Conservation (phyloP, 2,888 invertebrate genomes). For the Pseudococcus jackbeardsleyi region DNA sequence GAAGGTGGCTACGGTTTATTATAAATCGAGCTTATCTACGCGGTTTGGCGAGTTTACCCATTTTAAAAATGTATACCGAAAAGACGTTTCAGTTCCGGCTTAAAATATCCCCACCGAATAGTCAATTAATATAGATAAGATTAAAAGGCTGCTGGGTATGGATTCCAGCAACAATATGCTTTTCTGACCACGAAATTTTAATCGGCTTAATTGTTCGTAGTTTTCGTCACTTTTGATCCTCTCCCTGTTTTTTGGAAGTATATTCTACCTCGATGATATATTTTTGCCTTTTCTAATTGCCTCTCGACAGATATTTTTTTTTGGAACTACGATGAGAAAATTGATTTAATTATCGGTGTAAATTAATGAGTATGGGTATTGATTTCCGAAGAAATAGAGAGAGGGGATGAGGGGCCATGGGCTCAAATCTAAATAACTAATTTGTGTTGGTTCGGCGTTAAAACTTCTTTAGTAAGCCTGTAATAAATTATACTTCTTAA, state of each 20-base stretch:
- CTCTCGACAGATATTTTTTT: background rate
- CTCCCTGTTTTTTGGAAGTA: background rate
- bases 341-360: slow-evolving; percentile 34
- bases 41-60: background rate
- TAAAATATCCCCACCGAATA: background rate
- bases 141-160: background rate
- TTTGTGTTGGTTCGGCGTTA: slow-evolving; percentile 51
- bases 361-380: slow-evolving; percentile 56
- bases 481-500: slow-evolving; percentile 61
- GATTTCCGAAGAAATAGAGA: background rate
- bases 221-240: slow-evolving; percentile 8
- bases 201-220: slow-evolving; percentile 22
- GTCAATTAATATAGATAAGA: slow-evolving; percentile 28
- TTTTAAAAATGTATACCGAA: background rate
- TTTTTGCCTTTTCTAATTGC: no score
- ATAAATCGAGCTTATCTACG: background rate
- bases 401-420: background rate
- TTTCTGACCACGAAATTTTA: slow-evolving; percentile 26
- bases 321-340: background rate
- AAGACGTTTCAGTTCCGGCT: slow-evolving; percentile 2
- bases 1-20: background rate
- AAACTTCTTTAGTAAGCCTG: slow-evolving; percentile 57
- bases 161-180: slow-evolving; percentile 14
- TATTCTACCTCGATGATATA: background rate
- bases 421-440: slow-evolving; percentile 55